These are phyloP conservation scores for Asbolus verrucosus DNA, from an alignment of 1,140 invertebrate species.

Conservation along the genomic window DNA sequence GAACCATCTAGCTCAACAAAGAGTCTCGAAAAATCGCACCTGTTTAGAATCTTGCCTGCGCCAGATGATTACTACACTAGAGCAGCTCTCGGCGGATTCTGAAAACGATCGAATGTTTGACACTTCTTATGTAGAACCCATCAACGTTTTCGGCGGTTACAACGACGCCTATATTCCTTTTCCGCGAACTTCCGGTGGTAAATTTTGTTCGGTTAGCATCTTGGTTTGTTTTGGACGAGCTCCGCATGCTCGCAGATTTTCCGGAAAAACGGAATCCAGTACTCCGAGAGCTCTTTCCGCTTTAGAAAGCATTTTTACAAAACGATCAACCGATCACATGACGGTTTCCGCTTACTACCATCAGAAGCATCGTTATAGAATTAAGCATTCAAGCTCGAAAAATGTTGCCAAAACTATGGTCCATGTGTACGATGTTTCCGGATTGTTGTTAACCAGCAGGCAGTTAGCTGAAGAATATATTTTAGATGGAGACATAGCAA, in stretches of 20 bases:
- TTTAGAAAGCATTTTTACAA: constrained; percentile 72
- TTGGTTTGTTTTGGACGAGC: constrained; percentile 89
- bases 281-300: constrained; percentile 86
- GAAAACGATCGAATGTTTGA: constrained; percentile 56
- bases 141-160: constrained; percentile 65
- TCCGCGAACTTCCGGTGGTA: constrained; percentile 91
- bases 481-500: constrained; percentile 72
- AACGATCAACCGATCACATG: constrained; percentile 69
- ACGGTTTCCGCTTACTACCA: constrained; percentile 83
- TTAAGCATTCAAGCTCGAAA: constrained; percentile 49
- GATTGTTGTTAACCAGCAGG: constrained; percentile 82
- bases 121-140: constrained; percentile 56
- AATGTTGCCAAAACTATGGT: constrained; percentile 70
- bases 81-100: constrained; percentile 67
- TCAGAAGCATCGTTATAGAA: constrained; percentile 66
- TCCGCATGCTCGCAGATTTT: constrained; percentile 77
- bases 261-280: constrained; percentile 73
- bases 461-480: constrained; percentile 87
- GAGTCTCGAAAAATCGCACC: constrained; percentile 81
- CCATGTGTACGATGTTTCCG: constrained; percentile 83
- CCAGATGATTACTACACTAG: constrained; percentile 77
- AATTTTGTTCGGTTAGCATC: constrained; percentile 89
- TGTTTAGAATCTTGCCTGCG: constrained; percentile 85
- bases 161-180: constrained; percentile 92
- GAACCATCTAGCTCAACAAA: constrained; percentile 78